Conservation (phyloP, 2,888 invertebrate genomes). For the Diogma glabrata region DNA sequence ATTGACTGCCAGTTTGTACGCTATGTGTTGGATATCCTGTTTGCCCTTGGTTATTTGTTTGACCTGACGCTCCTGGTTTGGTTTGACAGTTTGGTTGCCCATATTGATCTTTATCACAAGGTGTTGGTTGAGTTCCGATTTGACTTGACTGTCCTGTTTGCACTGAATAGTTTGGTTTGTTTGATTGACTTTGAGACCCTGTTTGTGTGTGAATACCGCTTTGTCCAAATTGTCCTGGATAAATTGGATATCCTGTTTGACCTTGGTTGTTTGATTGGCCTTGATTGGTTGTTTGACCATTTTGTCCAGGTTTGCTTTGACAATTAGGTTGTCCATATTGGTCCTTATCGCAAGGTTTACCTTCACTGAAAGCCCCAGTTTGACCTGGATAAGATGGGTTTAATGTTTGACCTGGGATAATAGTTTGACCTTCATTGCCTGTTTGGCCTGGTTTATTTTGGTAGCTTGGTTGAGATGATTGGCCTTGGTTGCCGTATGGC, state of each 20-base stretch:
- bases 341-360: conserved; percentile 20
- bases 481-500: conserved; percentile 23
- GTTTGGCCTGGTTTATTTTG: conserved; percentile 29
- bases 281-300: conserved; percentile 24
- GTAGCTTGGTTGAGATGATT: conserved; percentile 22
- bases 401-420: conserved; percentile 29
- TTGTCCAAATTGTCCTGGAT: background rate
- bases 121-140: too few species aligned
- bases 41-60: conserved; percentile 18
- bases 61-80: conserved; percentile 25
- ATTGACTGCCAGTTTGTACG: conserved; percentile 17
- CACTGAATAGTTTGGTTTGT: background rate
- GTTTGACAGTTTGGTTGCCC: background rate
- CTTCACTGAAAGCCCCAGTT: too few species aligned
- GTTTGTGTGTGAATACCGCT: conserved; percentile 19
- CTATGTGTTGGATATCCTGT: conserved; percentile 14
- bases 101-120: background rate
- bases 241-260: too few species aligned
- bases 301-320: conserved; percentile 16
- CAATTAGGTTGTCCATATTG: background rate
- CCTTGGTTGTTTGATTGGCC: conserved; percentile 24
- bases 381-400: conserved; percentile 19
- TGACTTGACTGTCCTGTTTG: conserved; percentile 23
- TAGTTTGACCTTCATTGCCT: conserved; percentile 42
- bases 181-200: conserved; percentile 3